These are phyloP conservation scores for Luffia ferchaultella DNA, from an alignment of 2,888 invertebrate genomes.

Conservation along the genomic window DNA sequence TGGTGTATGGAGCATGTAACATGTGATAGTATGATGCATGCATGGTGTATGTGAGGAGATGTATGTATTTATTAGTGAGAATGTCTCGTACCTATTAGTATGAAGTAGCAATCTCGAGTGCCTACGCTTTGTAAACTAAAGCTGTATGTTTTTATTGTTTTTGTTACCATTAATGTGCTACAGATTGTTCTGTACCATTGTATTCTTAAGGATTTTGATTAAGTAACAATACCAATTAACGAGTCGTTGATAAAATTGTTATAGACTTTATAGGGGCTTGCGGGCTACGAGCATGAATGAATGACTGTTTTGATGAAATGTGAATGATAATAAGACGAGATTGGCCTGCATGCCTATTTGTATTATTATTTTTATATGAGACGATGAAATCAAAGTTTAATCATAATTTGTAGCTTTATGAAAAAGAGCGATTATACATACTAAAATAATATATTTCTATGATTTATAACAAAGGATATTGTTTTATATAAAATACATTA, in stretches of 20 bases:
- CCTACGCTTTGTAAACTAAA: constrained; percentile 66
- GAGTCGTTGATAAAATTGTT: no score
- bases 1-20: constrained; percentile 25
- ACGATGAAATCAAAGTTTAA: constrained; percentile 58
- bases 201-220: no score
- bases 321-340: no score
- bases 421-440: constrained; percentile 58
- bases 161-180: constrained; percentile 63
- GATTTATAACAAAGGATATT: constrained; percentile 45
- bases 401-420: constrained; percentile 64
- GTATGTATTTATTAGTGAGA: constrained; percentile 64
- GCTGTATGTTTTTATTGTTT: constrained; percentile 60
- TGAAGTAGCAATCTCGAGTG: constrained; percentile 66
- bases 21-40: constrained; percentile 17
- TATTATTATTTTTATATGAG: constrained; percentile 64
- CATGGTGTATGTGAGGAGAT: constrained; percentile 31
- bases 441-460: constrained; percentile 66
- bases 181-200: constrained; percentile 59
- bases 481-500: constrained; percentile 62
- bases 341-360: constrained; percentile 20
- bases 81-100: constrained; percentile 45
- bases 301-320: no score
- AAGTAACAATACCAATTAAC: no score
- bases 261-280: no score
- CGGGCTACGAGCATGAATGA: background rate